A percentile compares a stretch with the other conserved stretches of the same genome.
These are phyloP conservation scores for Regulus satrapa DNA, from an alignment of 2,113 vertebrate species.

Conservation along the genomic window DNA sequence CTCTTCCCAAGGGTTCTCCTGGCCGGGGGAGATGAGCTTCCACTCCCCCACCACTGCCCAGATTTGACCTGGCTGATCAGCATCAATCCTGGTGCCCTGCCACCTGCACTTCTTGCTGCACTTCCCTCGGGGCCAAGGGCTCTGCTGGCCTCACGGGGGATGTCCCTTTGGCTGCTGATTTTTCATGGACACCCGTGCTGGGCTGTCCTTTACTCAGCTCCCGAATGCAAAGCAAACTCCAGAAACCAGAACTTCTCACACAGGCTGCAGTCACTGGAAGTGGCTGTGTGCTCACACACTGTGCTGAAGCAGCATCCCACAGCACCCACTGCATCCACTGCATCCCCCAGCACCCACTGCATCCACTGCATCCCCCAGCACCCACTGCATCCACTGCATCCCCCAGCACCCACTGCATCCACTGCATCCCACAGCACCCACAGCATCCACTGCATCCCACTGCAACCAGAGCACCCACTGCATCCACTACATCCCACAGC, in stretches of 20 bases:
- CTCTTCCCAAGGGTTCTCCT: neutral
- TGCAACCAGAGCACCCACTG: neutral
- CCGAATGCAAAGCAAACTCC: neutral
- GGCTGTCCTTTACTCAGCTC: neutral
- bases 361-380: too few species aligned
- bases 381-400: too few species aligned
- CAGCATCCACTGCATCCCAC: too few species aligned
- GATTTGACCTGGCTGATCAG: neutral
- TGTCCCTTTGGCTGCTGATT: too few species aligned
- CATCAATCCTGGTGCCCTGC: neutral
- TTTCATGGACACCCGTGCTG: neutral
- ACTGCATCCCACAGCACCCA: too few species aligned
- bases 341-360: neutral
- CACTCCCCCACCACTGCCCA: neutral
- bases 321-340: neutral
- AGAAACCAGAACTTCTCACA: fast-evolving
- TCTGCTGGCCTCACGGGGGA: neutral
- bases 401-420: too few species aligned
- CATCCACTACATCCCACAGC: too few species aligned
- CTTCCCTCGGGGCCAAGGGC: neutral
- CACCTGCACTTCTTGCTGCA: neutral
- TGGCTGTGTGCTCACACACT: fast-evolving
- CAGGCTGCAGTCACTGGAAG: neutral
- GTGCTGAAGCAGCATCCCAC: neutral
- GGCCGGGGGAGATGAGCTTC: neutral